Evolutionary conservation across 2,888 invertebrate species (phyloP).

Genomic region (Zygogramma bicolorata): DNA sequence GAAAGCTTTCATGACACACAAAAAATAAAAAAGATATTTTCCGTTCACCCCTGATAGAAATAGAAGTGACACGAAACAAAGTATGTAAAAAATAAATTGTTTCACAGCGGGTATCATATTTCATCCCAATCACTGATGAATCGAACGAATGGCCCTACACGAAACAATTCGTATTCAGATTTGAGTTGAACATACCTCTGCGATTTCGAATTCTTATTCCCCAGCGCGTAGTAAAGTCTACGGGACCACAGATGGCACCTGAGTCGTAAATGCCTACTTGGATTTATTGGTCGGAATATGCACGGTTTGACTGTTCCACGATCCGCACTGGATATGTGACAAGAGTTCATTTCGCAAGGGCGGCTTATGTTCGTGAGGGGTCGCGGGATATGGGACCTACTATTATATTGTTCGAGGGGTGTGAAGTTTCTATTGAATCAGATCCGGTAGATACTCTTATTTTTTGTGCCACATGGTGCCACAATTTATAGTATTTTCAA

Average conservation of each 20-base stretch:
- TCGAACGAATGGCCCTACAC: conserved; percentile 11
- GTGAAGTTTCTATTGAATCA: conserved; percentile 1
- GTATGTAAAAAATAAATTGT: neutral
- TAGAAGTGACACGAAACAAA: too few relatives aligned
- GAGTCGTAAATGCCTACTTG: conserved; percentile 49
- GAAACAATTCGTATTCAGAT: conserved; percentile 46
- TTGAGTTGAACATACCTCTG: conserved; percentile 32
- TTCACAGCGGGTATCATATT: conserved; percentile 14
- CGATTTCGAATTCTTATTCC: conserved; percentile 50
- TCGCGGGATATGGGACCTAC: neutral
- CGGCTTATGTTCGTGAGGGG: conserved; percentile 28
- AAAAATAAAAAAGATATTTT: too few relatives aligned
- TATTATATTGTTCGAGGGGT: neutral
- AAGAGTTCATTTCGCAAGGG: conserved; percentile 47
- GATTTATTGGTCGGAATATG: conserved; percentile 48
- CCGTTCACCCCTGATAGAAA: too few relatives aligned
- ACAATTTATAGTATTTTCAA: neutral
- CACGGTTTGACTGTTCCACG: conserved; percentile 44
- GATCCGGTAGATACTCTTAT: neutral
- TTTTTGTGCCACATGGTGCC: neutral
- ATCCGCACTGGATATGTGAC: conserved; percentile 47
- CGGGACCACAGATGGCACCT: conserved; percentile 51
- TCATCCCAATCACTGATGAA: neutral
- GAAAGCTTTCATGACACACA: too few relatives aligned
- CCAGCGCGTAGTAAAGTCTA: conserved; percentile 47